Evolutionary conservation across 2,888 invertebrate species (phyloP).

Genomic region (Ophioninae sp.): DNA sequence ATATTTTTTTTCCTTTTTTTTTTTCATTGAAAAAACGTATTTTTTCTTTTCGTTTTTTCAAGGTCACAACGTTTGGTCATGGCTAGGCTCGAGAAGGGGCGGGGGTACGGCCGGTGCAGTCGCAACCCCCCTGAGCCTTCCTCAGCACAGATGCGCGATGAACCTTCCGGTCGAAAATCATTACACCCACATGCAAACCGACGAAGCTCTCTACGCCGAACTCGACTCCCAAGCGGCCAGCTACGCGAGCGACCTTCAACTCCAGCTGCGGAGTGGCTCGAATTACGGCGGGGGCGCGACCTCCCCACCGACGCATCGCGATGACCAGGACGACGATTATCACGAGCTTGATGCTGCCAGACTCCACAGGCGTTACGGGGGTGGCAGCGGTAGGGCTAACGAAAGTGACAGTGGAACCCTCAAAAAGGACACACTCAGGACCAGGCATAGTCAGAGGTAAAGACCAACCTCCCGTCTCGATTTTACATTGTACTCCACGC

Average conservation of each 20-base stretch:
- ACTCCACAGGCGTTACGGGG: slow-evolving; percentile 79
- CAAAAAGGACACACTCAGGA: slow-evolving; percentile 73
- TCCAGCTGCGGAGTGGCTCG: slow-evolving; percentile 76
- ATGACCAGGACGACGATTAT: slow-evolving; percentile 74
- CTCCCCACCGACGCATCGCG: slow-evolving; percentile 54
- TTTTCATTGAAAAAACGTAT: too few relatives aligned
- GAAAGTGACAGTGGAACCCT: slow-evolving; percentile 71
- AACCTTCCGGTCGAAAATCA: slow-evolving; percentile 85
- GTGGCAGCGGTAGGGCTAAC: slow-evolving; percentile 63
- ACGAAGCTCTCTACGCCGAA: slow-evolving; percentile 88
- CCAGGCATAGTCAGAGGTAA: slow-evolving; percentile 79
- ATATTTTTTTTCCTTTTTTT: neutral
- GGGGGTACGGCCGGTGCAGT: slow-evolving; percentile 79
- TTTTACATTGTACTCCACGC: neutral
- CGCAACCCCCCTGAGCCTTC: slow-evolving; percentile 78
- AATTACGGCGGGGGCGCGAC: slow-evolving; percentile 74
- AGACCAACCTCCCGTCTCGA: neutral
- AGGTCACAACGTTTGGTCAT: slow-evolving; percentile 80
- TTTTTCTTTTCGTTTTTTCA: neutral
- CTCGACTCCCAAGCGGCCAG: slow-evolving; percentile 84
- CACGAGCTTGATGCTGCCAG: slow-evolving; percentile 79
- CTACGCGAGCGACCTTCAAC: slow-evolving; percentile 79
- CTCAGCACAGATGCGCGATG: slow-evolving; percentile 78
- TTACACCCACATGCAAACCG: slow-evolving; percentile 87
- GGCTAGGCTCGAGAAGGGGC: slow-evolving; percentile 79